Evolutionary conservation across 1,140 invertebrate species (phyloP).

Genomic region (Brachionus manjavacas): DNA sequence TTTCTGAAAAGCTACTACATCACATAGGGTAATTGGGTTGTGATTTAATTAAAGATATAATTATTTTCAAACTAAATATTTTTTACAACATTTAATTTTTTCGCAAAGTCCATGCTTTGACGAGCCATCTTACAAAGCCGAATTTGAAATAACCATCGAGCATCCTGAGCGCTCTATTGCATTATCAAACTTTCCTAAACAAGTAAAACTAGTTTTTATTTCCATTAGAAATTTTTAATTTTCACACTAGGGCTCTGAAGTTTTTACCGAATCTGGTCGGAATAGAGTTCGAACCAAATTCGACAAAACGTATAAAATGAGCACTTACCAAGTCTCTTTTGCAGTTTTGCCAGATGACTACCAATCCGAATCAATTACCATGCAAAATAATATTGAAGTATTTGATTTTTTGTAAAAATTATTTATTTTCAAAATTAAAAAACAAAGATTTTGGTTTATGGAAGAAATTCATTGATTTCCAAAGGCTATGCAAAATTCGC

Average conservation of each 20-base stretch:
- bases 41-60: too few relatives aligned
- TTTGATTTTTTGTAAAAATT: conserved; percentile 51
- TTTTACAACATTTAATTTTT: too few relatives aligned
- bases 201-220: neutral
- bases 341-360: conserved; percentile 17
- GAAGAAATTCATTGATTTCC: neutral
- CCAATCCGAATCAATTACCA: neutral
- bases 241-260: neutral
- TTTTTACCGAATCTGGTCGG: neutral
- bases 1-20: too few relatives aligned
- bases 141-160: conserved; percentile 20
- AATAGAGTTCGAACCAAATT: conserved; percentile 21
- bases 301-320: conserved; percentile 1
- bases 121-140: conserved; percentile 25
- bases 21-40: too few relatives aligned
- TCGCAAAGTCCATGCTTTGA: conserved; percentile 16
- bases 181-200: conserved; percentile 21
- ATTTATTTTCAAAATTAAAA: conserved; percentile 71
- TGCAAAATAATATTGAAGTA: neutral
- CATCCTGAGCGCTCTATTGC: conserved; percentile 11
- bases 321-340: neutral
- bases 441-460: neutral
- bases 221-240: conserved; percentile 51
- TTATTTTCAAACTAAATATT: too few relatives aligned
- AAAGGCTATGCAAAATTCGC: neutral